Evolutionary conservation across 2,113 vertebrate species (phyloP), one percentile per base, ranked within the genome.

Genomic region (Megaleporinus macrocephalus): DNA sequence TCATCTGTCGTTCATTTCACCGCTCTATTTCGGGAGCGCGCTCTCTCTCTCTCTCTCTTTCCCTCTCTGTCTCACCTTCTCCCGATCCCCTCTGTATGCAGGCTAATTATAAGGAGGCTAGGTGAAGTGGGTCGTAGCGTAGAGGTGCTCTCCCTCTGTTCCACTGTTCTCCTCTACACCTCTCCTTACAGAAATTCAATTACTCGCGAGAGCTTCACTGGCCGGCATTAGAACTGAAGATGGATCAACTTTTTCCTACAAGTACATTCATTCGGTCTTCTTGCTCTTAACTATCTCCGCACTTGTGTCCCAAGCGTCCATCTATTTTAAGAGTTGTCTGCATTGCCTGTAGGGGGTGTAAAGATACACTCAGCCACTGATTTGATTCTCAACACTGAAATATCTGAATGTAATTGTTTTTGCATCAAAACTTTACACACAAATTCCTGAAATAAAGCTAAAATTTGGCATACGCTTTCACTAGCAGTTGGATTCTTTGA

Each of bases 1-100:
- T 84, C 77, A 71, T 84, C 47, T 74, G 77, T 55, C 36, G 59
- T 59, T 79, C 61, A 59, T 77, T 78, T 83, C 44, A 49, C 24
- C 44, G 69, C 30, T 80, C 73, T 80, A 65, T 77, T 82, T 82
- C 53, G 22, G 73, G 61, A 68, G 29, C 18, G 49, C 18, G 69
- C 29, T 61, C 24, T 61, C 57, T 59, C 51, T n/a, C n/a, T n/a
- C n/a, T n/a, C n/a, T n/a, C n/a, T n/a, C n/a, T n/a, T n/a, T 59
- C 18, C 70, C 29, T 61, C 11, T 61, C 57, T 61, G 20, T 57
- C 53, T 20, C 7, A 0, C 55, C 20, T 22, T 69, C 41, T 22
- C 5, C 0, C 5, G 41, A 44, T 53, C 15, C 47, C 27, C 68
- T 71, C 15, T 3, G 12, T 53, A 78, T 26, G 30, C 44, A 47